These are phyloP conservation scores for Pollenia labialis DNA, from an alignment of 2,888 invertebrate genomes.

Conservation along the genomic window DNA sequence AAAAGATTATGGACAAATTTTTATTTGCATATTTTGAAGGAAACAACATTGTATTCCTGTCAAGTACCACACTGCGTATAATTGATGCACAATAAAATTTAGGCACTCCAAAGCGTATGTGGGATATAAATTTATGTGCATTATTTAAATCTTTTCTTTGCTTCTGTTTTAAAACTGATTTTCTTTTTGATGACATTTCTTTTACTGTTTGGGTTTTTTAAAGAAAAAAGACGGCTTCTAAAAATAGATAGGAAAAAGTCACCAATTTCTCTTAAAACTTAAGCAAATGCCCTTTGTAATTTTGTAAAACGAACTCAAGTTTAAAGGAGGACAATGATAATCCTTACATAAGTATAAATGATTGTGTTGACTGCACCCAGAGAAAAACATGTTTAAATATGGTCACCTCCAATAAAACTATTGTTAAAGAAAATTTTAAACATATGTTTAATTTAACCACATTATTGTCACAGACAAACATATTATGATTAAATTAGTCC, in stretches of 20 bases:
- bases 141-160: not conserved
- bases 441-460: too few relatives aligned
- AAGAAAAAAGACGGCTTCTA: not conserved
- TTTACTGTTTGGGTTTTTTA: not conserved
- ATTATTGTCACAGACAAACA: too few relatives aligned
- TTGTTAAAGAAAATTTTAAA: too few relatives aligned
- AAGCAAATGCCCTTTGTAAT: not conserved
- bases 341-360: not conserved
- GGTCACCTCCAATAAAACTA: too few relatives aligned
- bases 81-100: not conserved
- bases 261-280: not conserved
- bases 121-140: conserved; percentile 5
- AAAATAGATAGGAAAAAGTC: not conserved
- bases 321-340: conserved; percentile 20
- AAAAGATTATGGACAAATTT: not conserved
- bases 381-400: too few relatives aligned
- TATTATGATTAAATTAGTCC: too few relatives aligned
- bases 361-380: not conserved
- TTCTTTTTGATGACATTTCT: not conserved
- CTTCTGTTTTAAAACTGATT: not conserved
- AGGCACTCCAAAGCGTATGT: not conserved
- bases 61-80: conserved; percentile 38
- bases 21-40: too few relatives aligned
- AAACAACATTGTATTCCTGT: not conserved
- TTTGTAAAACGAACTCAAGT: not conserved